Base-by-base conservation (phyloP, 2,888 invertebrate species). In the Volucella zonaria region DNA sequence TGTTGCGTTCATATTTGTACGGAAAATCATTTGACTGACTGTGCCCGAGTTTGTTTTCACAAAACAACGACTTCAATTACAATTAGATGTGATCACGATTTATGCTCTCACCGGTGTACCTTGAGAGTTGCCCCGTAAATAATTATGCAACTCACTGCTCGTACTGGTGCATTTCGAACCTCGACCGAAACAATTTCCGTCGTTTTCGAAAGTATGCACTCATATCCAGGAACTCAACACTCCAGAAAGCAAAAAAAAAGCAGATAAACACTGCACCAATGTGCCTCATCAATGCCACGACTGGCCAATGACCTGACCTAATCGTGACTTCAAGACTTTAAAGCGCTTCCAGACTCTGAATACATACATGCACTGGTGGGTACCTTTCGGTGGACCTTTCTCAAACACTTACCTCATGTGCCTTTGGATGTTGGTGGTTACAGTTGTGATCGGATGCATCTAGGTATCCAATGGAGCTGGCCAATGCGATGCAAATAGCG, bases 361-460 rank as follows among this genome's bases (percentile, higher is more conserved):
- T n/a, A 77, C 47, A 38, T 14, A 10, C 12, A 31, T 47, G 8
- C 38, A 71, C 15, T 49, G 49, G 31, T 31, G 31, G 31, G 31
- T 45, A 45, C 12, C 9, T n/a, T 45, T 45, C n/a, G 11, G 45
- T 31, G 31, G 31, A 31, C 31, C 23, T 52, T 54, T 67, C 11
- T 52, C 12, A 31, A 68, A 51, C 43, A 88, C 90, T 89, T 90
- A 95, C 95, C 94, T 95, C 94, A 89, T 95, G 93, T 74, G 93
- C 93, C 89, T 93, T 94, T 2, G 95, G 95, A 91, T 95, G 95
- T 85, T 94, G 92, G 88, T 95, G 95, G 64, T 92, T 94, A 91
- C 95, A 95, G 87, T 93, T 93, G 88, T 90, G 90, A 31, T 88
- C 88, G 15, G 76, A 75, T 80, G 74, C 80, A 68, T 76, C 73